Base-by-base conservation (phyloP, 1,140 invertebrate species). In the Mesaphorura yosii region DNA sequence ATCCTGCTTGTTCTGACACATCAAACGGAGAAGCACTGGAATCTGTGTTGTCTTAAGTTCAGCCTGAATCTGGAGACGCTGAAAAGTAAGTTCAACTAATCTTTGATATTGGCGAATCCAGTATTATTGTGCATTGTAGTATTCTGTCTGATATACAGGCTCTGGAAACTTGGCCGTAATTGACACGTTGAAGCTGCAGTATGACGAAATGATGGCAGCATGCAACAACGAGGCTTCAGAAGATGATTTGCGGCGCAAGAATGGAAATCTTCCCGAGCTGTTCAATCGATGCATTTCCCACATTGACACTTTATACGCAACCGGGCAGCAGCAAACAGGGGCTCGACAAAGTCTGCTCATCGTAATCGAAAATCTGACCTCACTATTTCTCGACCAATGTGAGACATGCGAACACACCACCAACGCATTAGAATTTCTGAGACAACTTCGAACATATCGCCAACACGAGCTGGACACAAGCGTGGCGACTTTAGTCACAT, bases 1-100 rank as follows among this genome's bases (percentile, higher is more conserved):
- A 34, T 48, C 2, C 14, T 58, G 5, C 23, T 58, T 2, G 31
- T 58, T 40, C 34, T 58, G 3, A 58, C 26, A 15, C 44, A 53
- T 15, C 19, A 58, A 3, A n/a, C 38, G 2, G 22, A 26, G 26
- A 3, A 12, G 3, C 56, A 58, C 34, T 58, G 56, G 56, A 38
- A 10, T 14, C n/a, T 46, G 2, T 49, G 53, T 49, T 27, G 26
- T 19, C 19, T 25, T 27, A 58, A 58, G 41, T 27, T 58, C 15
- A 51, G 56, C 14, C 38, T 37, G 45, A 58, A 58, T 26, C 2
- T 51, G 19, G 37, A 2, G 17, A 3, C 15, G 4, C 22, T 41
- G 23, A 44, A 31, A 51, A 34, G 48, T 51, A 51, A 37, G 25
- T n/a, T n/a, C n/a, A n/a, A n/a, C n/a, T n/a, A n/a, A 7, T 10